Evolutionary conservation across 2,113 vertebrate species (phyloP).

Genomic region (Amphilophus citrinellus): DNA sequence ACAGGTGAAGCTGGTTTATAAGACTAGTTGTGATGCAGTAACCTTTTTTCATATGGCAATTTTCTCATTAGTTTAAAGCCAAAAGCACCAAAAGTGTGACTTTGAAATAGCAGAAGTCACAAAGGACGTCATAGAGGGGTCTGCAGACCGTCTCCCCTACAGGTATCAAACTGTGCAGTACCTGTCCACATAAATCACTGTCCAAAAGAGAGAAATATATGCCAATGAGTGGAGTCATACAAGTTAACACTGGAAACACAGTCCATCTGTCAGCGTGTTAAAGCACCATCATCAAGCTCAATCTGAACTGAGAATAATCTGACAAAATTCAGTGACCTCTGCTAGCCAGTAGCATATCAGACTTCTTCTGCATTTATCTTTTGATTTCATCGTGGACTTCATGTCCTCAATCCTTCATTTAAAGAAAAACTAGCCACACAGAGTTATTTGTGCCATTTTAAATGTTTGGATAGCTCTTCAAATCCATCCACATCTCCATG

Average conservation of each 20-base stretch:
- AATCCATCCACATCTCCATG: slow-evolving; percentile 8
- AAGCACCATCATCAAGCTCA: neutral
- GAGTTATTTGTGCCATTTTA: neutral
- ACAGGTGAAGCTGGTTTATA: neutral
- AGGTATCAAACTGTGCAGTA: slow-evolving; percentile 14
- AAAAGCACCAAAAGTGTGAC: neutral
- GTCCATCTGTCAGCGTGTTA: neutral
- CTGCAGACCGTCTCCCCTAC: neutral
- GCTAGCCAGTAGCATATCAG: neutral
- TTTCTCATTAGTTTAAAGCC: neutral
- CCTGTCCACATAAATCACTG: slow-evolving; percentile 46
- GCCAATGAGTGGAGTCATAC: neutral
- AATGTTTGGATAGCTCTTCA: slow-evolving; percentile 5
- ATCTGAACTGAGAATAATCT: neutral
- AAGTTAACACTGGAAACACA: neutral
- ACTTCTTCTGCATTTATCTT: slow-evolving; percentile 11
- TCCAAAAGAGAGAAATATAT: neutral
- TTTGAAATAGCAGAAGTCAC: neutral
- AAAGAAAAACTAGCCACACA: neutral
- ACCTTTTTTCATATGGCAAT: neutral
- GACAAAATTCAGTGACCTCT: neutral
- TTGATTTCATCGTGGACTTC: neutral
- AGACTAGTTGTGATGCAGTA: neutral
- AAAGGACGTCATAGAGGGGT: neutral
- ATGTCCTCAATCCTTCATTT: neutral